A percentile compares a stretch with the other conserved stretches of the same genome.
Conservation (phyloP, 2,113 vertebrate species). For the Phaetusa simplex region DNA sequence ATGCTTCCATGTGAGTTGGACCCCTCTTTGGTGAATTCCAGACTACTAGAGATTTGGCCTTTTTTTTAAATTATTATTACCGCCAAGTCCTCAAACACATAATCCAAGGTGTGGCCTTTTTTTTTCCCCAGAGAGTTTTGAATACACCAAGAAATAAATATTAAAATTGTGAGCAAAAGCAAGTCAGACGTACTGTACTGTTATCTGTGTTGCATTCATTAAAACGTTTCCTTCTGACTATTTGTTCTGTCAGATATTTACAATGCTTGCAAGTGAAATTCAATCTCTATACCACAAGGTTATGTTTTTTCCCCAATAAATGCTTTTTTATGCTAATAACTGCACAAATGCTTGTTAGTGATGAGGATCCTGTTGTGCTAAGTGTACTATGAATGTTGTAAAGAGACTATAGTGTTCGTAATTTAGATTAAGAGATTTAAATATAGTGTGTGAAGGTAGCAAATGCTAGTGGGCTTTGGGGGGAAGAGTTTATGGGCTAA, state of each 20-base stretch:
- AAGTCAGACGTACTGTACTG: background rate
- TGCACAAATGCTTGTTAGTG: background rate
- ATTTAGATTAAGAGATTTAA: background rate
- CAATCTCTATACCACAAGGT: background rate
- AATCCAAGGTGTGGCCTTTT: background rate
- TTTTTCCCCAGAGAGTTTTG: background rate
- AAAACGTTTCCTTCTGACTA: background rate
- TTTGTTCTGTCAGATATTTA: background rate
- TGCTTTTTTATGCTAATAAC: background rate
- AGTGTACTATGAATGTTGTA: background rate
- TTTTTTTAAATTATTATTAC: background rate
- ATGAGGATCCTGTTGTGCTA: background rate
- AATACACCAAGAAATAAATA: background rate
- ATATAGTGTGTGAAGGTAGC: background rate
- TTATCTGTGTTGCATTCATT: background rate
- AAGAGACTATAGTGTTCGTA: background rate
- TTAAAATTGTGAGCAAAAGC: background rate
- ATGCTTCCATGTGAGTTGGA: background rate
- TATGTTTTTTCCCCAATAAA: background rate
- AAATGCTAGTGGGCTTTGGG: background rate
- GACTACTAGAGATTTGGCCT: background rate
- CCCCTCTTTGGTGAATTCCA: background rate
- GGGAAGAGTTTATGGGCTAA: background rate
- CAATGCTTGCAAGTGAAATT: background rate
- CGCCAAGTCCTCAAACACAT: background rate